Conservation (phyloP, 2,797 vertebrate genomes). For the Luscinia luscinia region DNA sequence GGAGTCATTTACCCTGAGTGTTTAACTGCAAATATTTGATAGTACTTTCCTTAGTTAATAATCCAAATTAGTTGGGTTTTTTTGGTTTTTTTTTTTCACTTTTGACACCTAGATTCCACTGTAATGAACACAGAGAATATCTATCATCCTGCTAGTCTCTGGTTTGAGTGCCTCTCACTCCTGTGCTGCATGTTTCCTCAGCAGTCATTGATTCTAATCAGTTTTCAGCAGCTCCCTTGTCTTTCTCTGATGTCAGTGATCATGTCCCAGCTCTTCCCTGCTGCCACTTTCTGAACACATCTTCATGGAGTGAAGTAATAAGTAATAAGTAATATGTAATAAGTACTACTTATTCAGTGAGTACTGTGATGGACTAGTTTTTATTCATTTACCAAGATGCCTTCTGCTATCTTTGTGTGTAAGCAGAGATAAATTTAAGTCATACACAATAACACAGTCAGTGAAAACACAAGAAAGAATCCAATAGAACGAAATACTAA, state of each 20-base stretch:
- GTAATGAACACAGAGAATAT: too few species aligned
- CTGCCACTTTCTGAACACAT: background rate
- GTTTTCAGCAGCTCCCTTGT: background rate
- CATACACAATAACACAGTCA: background rate
- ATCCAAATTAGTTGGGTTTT: too few species aligned
- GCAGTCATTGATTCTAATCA: background rate
- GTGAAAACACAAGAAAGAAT: background rate
- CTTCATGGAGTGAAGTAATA: background rate
- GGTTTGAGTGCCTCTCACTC: background rate
- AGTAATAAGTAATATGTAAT: too few species aligned
- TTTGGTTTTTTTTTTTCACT: too few species aligned
- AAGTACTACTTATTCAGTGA: background rate
- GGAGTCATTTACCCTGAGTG: too few species aligned
- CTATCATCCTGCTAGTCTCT: background rate
- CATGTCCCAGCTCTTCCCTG: background rate
- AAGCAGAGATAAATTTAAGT: conserved; percentile 4
- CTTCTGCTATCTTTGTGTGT: background rate
- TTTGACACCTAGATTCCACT: too few species aligned
- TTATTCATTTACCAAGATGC: background rate
- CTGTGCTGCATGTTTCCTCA: background rate
- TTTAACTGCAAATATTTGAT: too few species aligned
- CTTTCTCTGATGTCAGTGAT: background rate
- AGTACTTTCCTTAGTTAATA: too few species aligned
- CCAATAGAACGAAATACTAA: background rate
- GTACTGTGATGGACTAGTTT: background rate